Percentiles rank a stretch among this genome's conserved stretches.
Conservation (phyloP, 1,140 invertebrate genomes). For the Rhynchophorus ferrugineus region DNA sequence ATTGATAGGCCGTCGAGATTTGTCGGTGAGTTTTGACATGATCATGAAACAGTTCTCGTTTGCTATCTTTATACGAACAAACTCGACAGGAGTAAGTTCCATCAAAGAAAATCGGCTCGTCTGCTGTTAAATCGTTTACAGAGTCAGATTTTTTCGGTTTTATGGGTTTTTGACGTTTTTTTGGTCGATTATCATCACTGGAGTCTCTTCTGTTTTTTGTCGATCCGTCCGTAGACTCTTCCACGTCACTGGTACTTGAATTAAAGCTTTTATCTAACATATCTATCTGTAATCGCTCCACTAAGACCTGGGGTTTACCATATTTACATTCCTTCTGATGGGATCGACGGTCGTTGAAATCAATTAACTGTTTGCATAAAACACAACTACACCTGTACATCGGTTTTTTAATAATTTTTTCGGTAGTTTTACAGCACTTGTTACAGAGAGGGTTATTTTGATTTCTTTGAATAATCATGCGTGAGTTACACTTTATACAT, state of each 20-base stretch:
- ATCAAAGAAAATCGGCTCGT: conserved; percentile 34
- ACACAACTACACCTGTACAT: background rate
- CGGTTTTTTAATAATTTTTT: background rate
- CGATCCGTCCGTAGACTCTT: conserved; percentile 6
- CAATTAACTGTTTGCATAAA: background rate
- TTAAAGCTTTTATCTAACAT: conserved; percentile 5
- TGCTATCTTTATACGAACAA: conserved; percentile 41
- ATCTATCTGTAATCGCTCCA: conserved; percentile 1
- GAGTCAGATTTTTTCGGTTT: background rate
- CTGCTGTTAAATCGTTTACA: conserved; percentile 26
- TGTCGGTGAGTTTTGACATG: conserved; percentile 51
- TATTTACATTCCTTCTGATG: conserved; percentile 25
- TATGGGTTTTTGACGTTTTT: conserved; percentile 20
- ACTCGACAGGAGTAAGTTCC: conserved; percentile 47
- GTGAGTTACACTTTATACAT: conserved; percentile 19
- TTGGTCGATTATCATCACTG: conserved; percentile 13
- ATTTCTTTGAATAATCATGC: conserved; percentile 16
- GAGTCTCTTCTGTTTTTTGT: conserved; percentile 13
- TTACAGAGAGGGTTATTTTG: conserved; percentile 12
- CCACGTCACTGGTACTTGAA: conserved; percentile 18
- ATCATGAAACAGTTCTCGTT: conserved; percentile 42
- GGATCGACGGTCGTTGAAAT: background rate
- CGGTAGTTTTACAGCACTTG: conserved; percentile 5
- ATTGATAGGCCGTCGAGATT: conserved; percentile 52
- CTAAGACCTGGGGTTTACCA: conserved; percentile 14